These are phyloP conservation scores for Scolopax bukidnonensis DNA, from an alignment of 2,797 vertebrate genomes.

Conservation along the genomic window DNA sequence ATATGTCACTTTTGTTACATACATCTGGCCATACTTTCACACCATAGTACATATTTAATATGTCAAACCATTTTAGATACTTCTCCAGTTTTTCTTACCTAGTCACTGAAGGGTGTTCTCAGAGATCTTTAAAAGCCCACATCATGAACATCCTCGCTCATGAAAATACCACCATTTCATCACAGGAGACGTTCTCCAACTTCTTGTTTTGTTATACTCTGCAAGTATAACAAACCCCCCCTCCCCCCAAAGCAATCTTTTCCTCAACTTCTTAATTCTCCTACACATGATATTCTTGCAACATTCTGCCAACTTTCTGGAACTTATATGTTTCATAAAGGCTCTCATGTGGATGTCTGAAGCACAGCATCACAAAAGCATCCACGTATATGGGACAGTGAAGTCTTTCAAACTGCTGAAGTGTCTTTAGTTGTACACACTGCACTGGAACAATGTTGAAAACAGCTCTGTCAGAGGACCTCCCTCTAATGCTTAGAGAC, in stretches of 20 bases:
- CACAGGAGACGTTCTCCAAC: background rate
- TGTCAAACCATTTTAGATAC: background rate
- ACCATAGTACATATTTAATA: background rate
- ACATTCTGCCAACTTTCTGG: background rate
- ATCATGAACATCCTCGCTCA: background rate
- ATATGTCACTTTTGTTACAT: background rate
- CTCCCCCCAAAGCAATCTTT: background rate
- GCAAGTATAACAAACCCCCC: too few relatives aligned
- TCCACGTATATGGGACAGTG: accelerated
- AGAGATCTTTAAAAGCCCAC: background rate
- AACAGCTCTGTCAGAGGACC: background rate
- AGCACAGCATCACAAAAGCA: background rate
- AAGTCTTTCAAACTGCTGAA: background rate
- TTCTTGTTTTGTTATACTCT: background rate
- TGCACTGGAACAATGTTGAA: background rate
- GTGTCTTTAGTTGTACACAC: accelerated
- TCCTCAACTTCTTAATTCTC: background rate
- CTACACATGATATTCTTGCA: background rate
- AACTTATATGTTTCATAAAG: background rate
- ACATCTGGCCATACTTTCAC: background rate
- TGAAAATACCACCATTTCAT: background rate
- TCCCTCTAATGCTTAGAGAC: background rate
- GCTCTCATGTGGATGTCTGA: background rate
- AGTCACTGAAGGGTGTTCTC: background rate
- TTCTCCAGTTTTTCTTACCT: background rate